phyloP scores from a whole-genome alignment of 2,888 invertebrate genomes.

The Dermolepida albohirtum region DNA sequence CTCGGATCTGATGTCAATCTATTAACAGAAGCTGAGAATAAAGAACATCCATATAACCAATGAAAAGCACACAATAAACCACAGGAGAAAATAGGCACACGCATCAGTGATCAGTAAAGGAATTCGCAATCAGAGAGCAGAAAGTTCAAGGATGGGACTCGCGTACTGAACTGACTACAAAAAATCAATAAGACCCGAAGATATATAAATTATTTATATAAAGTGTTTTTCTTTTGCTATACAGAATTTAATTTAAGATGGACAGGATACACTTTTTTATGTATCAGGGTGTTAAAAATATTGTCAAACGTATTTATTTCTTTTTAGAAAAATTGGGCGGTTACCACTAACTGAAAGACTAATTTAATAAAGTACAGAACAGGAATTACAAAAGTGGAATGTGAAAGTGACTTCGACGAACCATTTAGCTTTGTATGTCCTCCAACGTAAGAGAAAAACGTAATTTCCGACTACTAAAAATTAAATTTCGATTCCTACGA shows the following conservation, averaged over 20 bases:
- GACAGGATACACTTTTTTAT: no score
- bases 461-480: no score
- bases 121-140: slow-evolving; percentile 38
- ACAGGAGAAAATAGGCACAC: slow-evolving; percentile 38
- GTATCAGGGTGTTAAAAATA: no score
- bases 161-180: slow-evolving; percentile 23
- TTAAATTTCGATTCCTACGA: no score
- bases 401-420: no score
- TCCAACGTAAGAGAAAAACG: no score
- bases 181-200: slow-evolving; percentile 34
- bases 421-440: no score
- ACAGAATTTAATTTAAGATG: slow-evolving; percentile 23
- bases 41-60: slow-evolving; percentile 33
- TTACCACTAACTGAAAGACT: no score
- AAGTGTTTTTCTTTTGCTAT: slow-evolving; percentile 24
- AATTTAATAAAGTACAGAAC: no score
- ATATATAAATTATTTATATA: slow-evolving; percentile 38
- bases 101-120: slow-evolving; percentile 38
- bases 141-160: slow-evolving; percentile 31
- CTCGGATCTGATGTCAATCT: slow-evolving; percentile 23
- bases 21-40: slow-evolving; percentile 18
- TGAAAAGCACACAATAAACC: slow-evolving; percentile 38
- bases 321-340: no score
- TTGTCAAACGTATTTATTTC: no score
- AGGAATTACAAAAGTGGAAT: no score